A percentile compares a stretch with the other conserved stretches of the same genome.
phyloP scores from a whole-genome alignment of 2,888 invertebrate species.

The Chloroclysta siterata region DNA sequence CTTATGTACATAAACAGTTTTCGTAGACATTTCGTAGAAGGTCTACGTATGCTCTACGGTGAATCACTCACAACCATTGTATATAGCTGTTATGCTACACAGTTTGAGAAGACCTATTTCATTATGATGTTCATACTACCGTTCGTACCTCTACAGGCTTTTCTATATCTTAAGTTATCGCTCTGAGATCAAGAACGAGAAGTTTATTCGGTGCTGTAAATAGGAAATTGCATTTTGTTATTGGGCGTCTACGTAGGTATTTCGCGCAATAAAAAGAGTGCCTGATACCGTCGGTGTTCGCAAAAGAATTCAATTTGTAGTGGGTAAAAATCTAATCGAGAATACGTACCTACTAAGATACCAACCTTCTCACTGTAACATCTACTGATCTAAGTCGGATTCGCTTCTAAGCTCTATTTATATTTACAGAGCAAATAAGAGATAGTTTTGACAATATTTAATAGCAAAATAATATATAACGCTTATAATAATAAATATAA shows the following conservation, averaged over 20 bases:
- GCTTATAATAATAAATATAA: too few relatives aligned
- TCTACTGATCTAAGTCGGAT: neutral
- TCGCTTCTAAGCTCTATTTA: neutral
- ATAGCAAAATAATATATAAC: too few relatives aligned
- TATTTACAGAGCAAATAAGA: too few relatives aligned
- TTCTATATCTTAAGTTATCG: neutral
- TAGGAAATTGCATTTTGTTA: slow-evolving; percentile 46
- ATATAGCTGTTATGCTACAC: too few relatives aligned
- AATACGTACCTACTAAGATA: too few relatives aligned
- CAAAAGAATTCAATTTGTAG: slow-evolving; percentile 28
- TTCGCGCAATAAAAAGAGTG: slow-evolving; percentile 32
- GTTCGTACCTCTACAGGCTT: neutral
- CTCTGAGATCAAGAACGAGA: slow-evolving; percentile 31
- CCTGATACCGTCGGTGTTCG: slow-evolving; percentile 21
- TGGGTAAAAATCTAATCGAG: slow-evolving; percentile 7
- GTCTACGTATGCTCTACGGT: neutral
- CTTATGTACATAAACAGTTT: neutral
- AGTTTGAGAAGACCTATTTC: too few relatives aligned
- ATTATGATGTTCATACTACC: neutral
- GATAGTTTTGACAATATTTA: too few relatives aligned
- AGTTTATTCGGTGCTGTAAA: slow-evolving; percentile 47
- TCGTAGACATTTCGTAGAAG: neutral
- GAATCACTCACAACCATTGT: neutral
- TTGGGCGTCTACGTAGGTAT: slow-evolving; percentile 32
- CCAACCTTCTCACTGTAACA: neutral